Conservation (phyloP, 2,888 invertebrate genomes). For the Rhaphigaster nebulosa region DNA sequence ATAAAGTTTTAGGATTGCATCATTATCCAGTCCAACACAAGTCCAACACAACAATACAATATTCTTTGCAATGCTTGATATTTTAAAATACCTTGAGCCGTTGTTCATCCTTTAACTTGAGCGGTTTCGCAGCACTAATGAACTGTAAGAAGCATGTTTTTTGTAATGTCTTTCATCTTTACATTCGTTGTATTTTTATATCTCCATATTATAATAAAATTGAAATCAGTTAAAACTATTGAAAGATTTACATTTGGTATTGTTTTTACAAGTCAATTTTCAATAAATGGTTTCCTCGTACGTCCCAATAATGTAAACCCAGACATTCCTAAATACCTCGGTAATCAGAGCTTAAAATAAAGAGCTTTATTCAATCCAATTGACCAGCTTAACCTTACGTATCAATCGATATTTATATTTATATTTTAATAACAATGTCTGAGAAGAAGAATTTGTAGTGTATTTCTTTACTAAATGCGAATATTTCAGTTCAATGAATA, state of each 20-base stretch:
- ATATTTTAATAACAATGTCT: background rate
- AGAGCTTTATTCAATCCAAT: background rate
- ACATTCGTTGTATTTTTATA: too few relatives aligned
- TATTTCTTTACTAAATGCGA: background rate
- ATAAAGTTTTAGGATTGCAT: too few relatives aligned
- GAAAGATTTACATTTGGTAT: background rate
- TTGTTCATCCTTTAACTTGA: background rate
- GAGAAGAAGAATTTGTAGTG: background rate
- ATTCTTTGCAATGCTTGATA: background rate
- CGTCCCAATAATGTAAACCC: too few relatives aligned
- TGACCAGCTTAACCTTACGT: slow-evolving; percentile 4
- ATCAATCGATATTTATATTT: background rate
- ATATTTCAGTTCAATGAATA: background rate
- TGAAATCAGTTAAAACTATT: too few relatives aligned
- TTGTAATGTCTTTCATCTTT: too few relatives aligned
- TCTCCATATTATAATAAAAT: too few relatives aligned
- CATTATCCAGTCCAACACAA: too few relatives aligned
- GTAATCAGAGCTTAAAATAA: background rate
- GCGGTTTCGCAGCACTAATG: too few relatives aligned
- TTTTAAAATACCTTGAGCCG: background rate
- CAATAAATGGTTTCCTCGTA: background rate
- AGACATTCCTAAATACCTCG: background rate
- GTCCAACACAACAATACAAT: too few relatives aligned
- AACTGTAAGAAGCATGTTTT: too few relatives aligned
- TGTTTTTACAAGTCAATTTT: background rate